Conservation (phyloP, 2,888 invertebrate species). For the Eupithecia vulgata region DNA sequence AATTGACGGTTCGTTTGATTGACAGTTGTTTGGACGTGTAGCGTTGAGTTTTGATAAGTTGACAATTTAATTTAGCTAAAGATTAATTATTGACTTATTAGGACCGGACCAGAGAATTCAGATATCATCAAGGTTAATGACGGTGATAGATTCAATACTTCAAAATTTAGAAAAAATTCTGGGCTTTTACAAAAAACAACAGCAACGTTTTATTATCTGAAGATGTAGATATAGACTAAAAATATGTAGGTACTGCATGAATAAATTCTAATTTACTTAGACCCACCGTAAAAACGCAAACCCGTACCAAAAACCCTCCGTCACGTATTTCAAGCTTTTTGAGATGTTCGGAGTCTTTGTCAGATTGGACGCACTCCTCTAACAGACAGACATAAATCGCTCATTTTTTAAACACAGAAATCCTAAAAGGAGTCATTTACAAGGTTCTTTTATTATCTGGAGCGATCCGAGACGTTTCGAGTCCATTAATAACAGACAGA, state of each 20-base stretch:
- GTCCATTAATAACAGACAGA: constrained; percentile 54
- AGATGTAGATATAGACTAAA: no score
- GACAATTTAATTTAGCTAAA: not conserved
- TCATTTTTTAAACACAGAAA: constrained; percentile 52
- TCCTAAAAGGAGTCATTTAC: constrained; percentile 60
- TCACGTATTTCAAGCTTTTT: not conserved
- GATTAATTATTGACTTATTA: not conserved
- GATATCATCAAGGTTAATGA: no score
- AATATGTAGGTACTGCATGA: no score
- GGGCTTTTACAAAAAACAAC: no score
- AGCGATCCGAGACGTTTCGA: constrained; percentile 53
- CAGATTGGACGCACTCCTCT: constrained; percentile 37
- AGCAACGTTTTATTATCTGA: no score
- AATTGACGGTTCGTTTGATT: not conserved
- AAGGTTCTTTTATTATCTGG: constrained; percentile 64
- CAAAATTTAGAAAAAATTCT: no score
- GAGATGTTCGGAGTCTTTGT: constrained; percentile 12
- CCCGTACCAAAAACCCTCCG: not conserved
- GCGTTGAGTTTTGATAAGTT: not conserved
- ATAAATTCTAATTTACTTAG: no score
- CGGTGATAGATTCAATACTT: no score
- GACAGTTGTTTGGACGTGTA: not conserved
- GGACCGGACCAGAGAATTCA: no score
- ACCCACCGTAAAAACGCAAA: no score
- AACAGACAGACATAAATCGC: constrained; percentile 55